Base-by-base conservation (phyloP, 1,140 invertebrate species). In the Amyelois transitella region DNA sequence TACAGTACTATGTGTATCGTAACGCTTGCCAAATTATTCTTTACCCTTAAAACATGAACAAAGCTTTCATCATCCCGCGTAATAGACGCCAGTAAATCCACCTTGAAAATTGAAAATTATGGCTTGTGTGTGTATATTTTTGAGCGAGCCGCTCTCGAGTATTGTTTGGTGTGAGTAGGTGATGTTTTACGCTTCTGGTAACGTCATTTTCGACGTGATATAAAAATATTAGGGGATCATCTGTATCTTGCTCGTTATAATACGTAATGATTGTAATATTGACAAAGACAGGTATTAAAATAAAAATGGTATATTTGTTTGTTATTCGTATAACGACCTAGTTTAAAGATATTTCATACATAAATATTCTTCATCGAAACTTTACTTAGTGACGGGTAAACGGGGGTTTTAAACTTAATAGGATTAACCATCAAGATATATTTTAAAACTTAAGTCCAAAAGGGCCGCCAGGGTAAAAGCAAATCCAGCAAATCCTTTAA, bases 21-120 rank as follows among this genome's bases (percentile, higher is more conserved):
- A 64, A 62, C 60, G 62, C 65, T 66, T 72, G 67, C 73, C 73
- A 72, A 78, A 72, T 71, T 72, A 72, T 72, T 72, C 62, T 69
- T 66, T 62, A 61, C 63, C 57, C 60, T 21, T 62, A 62, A 65
- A 62, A 62, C 60, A 61, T 52, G 56, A 66, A 66, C 61, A 69
- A 66, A 64, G 58, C 61, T 54, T 64, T 64, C 60, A 69, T 69
- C 60, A 56, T 60, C 48, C 22, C 45, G 50, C 51, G 64, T 60
- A 64, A 64, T 64, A 64, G 57, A 62, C 53, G 52, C 53, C 58
- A 48, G 62, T 63, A 61, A 63, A 69, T 65, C 47, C 57, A 65
- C 60, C 56, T 54, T 54, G 60, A 60, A 69, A 63, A 69, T 68
- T 68, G 66, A 60, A 65, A 68, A 68, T 68, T 64, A 65, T 59